Base-by-base conservation (phyloP, 1,140 invertebrate species). In the Listronotus oregonensis region DNA sequence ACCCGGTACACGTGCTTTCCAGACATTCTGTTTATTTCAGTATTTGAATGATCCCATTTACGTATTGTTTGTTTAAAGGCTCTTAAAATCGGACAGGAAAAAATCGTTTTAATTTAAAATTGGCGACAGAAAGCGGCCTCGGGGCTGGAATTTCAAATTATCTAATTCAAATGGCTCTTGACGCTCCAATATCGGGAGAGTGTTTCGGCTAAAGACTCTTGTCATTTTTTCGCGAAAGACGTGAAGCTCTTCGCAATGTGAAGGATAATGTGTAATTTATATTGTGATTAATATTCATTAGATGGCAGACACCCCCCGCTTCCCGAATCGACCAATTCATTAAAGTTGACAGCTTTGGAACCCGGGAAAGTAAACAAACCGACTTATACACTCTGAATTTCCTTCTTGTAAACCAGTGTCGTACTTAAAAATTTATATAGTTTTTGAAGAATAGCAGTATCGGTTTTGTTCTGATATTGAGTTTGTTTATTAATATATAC, bases 261-360 rank as follows among this genome's bases (percentile, higher is more conserved):
- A 40, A 40, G 61, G 61, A 64, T 64, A 64, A 64, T 21, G 61
- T 55, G 61, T 55, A 64, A 64, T 64, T 64, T 64, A 64, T 54
- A 64, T 64, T 64, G 61, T 64, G 61, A 64, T 64, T 64, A 64
- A 64, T 64, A 64, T 64, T 64, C 61, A 64, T 64, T 64, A 64
- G 42, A 40, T 27, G 50, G 37, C 34, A 52, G 49, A 32, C 40
- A 10, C 37, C 37, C 49, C 61, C 11, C 15, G 14, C 34, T 47
- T 44, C 51, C 31, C 61, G 9, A 9, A 55, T 64, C 61, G 50
- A 64, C 61, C 51, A 55, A 64, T 64, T 64, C 61, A 55, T 64
- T 64, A 64, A 64, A 64, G 37, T 34, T 64, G 50, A 64, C 61
- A 56, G 40, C 40, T 46, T 31, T 64, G 61, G 61, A 55, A 55